Evolutionary conservation across 2,113 vertebrate species (phyloP).

Genomic region (human (Homo sapiens)): GRCh38 chr15:33041001-33041500

Average conservation of each 20-base stretch:
- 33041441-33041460: too few species aligned
- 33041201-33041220: not conserved
- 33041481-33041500: not conserved
- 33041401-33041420: not conserved
- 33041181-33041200: not conserved
- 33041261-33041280: not conserved
- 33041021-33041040: slow-evolving; percentile 43
- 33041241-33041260: not conserved
- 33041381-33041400: not conserved
- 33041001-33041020: not conserved
- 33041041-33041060: slow-evolving; percentile 11
- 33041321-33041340: not conserved
- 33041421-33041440: not conserved
- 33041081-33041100: not conserved
- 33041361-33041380: not conserved
- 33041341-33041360: not conserved
- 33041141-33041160: not conserved
- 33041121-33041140: not conserved
- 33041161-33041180: not conserved
- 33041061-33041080: not conserved
- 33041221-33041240: not conserved
- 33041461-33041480: too few species aligned
- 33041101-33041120: slow-evolving; percentile 29
- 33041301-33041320: slow-evolving; percentile 4
- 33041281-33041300: not conserved